Conservation (phyloP, 2,113 vertebrate genomes). For the Dasyprocta punctata region DNA sequence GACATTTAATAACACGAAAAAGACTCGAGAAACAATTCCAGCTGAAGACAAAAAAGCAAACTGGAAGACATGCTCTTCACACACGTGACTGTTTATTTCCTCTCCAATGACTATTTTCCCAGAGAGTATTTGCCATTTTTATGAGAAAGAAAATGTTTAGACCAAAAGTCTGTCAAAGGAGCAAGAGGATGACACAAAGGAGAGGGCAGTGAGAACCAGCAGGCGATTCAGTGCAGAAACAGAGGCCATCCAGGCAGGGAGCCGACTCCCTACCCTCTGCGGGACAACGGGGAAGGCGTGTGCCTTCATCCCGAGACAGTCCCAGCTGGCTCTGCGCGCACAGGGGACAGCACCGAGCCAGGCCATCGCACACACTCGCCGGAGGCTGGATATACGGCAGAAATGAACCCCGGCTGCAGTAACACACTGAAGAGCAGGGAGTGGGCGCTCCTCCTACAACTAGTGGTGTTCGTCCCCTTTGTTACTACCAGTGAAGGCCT, state of each 20-base stretch:
- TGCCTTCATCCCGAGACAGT: neutral
- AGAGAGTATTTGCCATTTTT: neutral
- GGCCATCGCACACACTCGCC: neutral
- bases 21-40: neutral
- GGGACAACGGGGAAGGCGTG: neutral
- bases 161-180: neutral
- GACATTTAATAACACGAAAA: neutral
- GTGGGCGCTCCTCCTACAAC: neutral
- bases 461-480: neutral
- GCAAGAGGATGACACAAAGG: neutral
- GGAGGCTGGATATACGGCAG: fast-evolving
- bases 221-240: neutral
- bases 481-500: neutral
- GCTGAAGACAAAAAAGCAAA: neutral
- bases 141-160: neutral
- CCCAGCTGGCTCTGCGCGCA: neutral
- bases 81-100: neutral
- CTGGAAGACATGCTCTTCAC: neutral
- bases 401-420: neutral
- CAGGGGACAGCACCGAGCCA: neutral
- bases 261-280: no score
- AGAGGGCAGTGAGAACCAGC: neutral
- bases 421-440: neutral
- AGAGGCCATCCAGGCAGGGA: neutral
- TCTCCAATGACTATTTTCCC: neutral